Conservation (phyloP, 2,113 vertebrate genomes). For the Calyptommatus sinebrachiatus region DNA sequence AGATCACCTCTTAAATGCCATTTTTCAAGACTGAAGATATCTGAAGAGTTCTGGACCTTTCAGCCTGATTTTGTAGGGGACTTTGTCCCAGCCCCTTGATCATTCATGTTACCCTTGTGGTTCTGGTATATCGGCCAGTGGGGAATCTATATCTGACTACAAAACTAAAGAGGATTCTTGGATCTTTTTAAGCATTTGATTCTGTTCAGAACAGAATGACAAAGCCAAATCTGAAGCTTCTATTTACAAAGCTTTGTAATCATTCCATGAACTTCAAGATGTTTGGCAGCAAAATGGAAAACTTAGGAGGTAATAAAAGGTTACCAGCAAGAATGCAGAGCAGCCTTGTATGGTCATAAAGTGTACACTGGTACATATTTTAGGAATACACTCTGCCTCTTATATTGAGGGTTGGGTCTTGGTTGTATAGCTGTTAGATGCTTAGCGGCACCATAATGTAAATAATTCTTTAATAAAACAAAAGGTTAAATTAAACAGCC, state of each 20-base stretch:
- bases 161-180: neutral
- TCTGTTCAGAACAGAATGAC: conserved; percentile 44
- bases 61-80: no score
- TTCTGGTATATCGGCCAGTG: no score
- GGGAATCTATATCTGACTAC: neutral
- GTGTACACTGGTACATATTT: conserved; percentile 50
- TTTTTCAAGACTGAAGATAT: no score
- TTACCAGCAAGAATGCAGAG: conserved; percentile 72
- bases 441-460: conserved; percentile 40
- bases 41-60: no score
- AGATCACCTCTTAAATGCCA: no score
- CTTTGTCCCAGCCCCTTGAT: no score
- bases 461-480: conserved; percentile 40
- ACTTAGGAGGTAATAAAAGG: conserved; percentile 76
- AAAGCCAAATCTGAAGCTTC: conserved; percentile 60
- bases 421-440: conserved; percentile 23
- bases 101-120: no score
- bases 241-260: conserved; percentile 71
- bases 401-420: conserved; percentile 43
- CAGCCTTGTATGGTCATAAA: conserved; percentile 84
- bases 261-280: conserved; percentile 67
- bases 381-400: conserved; percentile 38
- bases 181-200: conserved; percentile 39
- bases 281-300: conserved; percentile 69
- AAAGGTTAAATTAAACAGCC: conserved; percentile 53